phyloP scores from a whole-genome alignment of 2,888 invertebrate genomes.

The Netelia fuscicornis region DNA sequence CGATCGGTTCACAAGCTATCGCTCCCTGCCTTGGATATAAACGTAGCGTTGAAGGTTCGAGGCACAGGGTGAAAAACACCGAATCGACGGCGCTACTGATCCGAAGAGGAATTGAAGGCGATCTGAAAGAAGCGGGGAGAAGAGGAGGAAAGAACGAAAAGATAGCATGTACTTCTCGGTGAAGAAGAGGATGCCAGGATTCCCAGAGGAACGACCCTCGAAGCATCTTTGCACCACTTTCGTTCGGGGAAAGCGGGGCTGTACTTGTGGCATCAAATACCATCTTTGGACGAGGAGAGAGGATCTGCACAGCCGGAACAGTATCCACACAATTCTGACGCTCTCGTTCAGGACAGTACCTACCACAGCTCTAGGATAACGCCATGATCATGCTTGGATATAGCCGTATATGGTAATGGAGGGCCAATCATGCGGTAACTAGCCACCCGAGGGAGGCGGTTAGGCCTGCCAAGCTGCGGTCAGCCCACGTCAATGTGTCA shows the following conservation, averaged over 20 bases:
- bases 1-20: conserved; percentile 66
- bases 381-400: conserved; percentile 71
- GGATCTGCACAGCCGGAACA: conserved; percentile 15
- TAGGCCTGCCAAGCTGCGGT: conserved; percentile 83
- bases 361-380: conserved; percentile 55
- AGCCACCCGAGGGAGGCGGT: conserved; percentile 83
- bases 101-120: conserved; percentile 57
- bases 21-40: conserved; percentile 41
- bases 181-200: conserved; percentile 63
- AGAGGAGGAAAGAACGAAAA: conserved; percentile 50
- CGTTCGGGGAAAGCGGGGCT: conserved; percentile 38
- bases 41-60: conserved; percentile 38
- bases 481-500: conserved; percentile 85
- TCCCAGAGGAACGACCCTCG: conserved; percentile 69
- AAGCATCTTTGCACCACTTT: conserved; percentile 69
- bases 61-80: conserved; percentile 60
- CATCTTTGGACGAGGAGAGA: conserved; percentile 36
- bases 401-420: conserved; percentile 83
- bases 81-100: conserved; percentile 53
- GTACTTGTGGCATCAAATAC: conserved; percentile 57
- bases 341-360: conserved; percentile 45
- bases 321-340: conserved; percentile 42
- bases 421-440: conserved; percentile 85
- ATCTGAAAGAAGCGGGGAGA: conserved; percentile 4
- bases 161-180: conserved; percentile 62